Evolutionary conservation across 2,888 invertebrate genomes (phyloP), one percentile per base, ranked within the genome.

Genomic region (Ectropis crepuscularia): DNA sequence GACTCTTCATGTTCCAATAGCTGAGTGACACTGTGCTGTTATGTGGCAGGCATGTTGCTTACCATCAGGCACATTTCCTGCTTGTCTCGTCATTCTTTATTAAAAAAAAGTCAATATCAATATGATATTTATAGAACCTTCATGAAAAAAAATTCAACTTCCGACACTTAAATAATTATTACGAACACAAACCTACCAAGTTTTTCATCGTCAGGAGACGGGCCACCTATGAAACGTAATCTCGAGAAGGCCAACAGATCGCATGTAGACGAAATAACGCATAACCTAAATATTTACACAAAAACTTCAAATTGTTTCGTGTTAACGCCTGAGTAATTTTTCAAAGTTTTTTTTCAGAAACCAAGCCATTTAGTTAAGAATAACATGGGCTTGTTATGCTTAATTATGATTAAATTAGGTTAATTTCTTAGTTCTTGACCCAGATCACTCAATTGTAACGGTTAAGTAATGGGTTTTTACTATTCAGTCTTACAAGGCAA

Each of bases 381-480:
- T 41, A 51, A 63, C 57, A 63, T 59, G 49, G 41, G 60, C 57
- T 53, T 64, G 55, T 55, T 55, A 57, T 37, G 54, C 47, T 60
- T 55, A 60, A 64, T 64, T 57, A 39, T 55, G 55, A 55, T 12
- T 42, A 60, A 63, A 63, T 63, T 58, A 46, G 63, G 63, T 63
- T 59, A 54, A 45, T 45, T 58, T 54, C 54, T 58, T 63, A 39
- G 54, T 58, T 54, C 54, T 58, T 63, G 63, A 59, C 63, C 58
- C 42, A 53, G 41, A 58, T 53, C 47, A 43, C 41, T 50, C 45
- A 61, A 41, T 61, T 50, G 28, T 46, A 47, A 62, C 43, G 57
- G 38, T 43, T 39, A 43, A 50, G 16, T 50, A 28, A 28, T 28
- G 16, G 16, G 4, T 28, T 28, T 28, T 28, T 28, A 2, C 16